phyloP scores from a whole-genome alignment of 2,797 vertebrate genomes.

The Podarcis siculus region DNA sequence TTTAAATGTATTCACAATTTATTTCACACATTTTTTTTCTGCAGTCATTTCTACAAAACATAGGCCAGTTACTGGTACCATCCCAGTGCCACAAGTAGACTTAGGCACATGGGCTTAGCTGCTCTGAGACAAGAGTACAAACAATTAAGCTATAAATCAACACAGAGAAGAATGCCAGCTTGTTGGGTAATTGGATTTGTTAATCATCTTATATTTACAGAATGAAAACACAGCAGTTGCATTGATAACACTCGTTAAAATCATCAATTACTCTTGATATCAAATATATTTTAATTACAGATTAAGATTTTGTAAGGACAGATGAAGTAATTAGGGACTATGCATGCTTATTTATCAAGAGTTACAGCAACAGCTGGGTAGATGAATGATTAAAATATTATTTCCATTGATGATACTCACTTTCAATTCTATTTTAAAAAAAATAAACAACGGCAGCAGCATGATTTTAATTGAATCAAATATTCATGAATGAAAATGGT shows the following conservation, averaged over 20 bases:
- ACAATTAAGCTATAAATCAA: slow-evolving; percentile 14
- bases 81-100: neutral
- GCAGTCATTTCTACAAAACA: neutral
- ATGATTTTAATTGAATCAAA: neutral
- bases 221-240: slow-evolving; percentile 42
- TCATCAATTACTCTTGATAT: slow-evolving; percentile 56
- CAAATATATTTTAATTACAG: slow-evolving; percentile 67
- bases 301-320: slow-evolving; percentile 56
- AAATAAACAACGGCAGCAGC: neutral
- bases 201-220: slow-evolving; percentile 32
- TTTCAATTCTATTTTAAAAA: slow-evolving; percentile 12
- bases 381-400: slow-evolving; percentile 41
- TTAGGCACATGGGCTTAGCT: neutral
- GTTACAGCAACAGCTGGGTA: slow-evolving; percentile 55
- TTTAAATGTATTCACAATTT: neutral
- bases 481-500: slow-evolving; percentile 41
- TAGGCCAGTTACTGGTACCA: neutral
- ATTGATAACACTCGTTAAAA: slow-evolving; percentile 50
- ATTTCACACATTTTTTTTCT: neutral
- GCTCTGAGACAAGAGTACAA: neutral
- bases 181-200: slow-evolving; percentile 29
- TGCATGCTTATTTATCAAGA: slow-evolving; percentile 58
- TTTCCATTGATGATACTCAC: slow-evolving; percentile 32
- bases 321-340: slow-evolving; percentile 62
- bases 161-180: neutral